Evolutionary conservation across 2,113 vertebrate species (phyloP).

Genomic region (Macrotis lagotis): DNA sequence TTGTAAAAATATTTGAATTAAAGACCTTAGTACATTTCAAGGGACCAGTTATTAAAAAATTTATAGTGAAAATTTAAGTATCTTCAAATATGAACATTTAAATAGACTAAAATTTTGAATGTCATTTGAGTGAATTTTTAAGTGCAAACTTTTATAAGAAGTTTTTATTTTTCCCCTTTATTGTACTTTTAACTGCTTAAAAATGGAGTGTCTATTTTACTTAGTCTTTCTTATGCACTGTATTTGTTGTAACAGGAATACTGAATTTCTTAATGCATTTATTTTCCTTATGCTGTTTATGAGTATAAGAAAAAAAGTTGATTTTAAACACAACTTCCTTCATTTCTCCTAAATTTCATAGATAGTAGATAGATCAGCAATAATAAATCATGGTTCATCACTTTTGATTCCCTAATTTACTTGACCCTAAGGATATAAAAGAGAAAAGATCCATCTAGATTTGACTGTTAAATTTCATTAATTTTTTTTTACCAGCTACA

Average conservation of each 20-base stretch:
- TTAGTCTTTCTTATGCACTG: neutral
- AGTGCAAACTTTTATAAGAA: neutral
- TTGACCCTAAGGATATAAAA: neutral
- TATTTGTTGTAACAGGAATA: neutral
- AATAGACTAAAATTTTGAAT: neutral
- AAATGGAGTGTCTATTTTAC: neutral
- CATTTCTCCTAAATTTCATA: neutral
- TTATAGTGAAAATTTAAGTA: neutral
- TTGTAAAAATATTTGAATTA: neutral
- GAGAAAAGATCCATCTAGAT: constrained; percentile 28
- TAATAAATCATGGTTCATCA: neutral
- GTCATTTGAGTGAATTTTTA: neutral
- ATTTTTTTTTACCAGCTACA: constrained; percentile 23
- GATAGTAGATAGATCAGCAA: neutral
- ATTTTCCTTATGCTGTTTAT: neutral
- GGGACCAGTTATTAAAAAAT: neutral
- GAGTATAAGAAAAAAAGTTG: neutral
- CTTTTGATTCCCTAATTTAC: neutral
- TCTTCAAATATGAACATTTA: neutral
- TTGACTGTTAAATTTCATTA: constrained; percentile 34
- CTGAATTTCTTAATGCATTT: neutral
- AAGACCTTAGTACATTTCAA: neutral
- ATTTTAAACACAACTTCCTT: neutral
- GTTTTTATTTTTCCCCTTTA: neutral
- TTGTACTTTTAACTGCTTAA: neutral